Evolutionary conservation across 2,888 invertebrate species (phyloP).

Genomic region (Orthosia gracilis): DNA sequence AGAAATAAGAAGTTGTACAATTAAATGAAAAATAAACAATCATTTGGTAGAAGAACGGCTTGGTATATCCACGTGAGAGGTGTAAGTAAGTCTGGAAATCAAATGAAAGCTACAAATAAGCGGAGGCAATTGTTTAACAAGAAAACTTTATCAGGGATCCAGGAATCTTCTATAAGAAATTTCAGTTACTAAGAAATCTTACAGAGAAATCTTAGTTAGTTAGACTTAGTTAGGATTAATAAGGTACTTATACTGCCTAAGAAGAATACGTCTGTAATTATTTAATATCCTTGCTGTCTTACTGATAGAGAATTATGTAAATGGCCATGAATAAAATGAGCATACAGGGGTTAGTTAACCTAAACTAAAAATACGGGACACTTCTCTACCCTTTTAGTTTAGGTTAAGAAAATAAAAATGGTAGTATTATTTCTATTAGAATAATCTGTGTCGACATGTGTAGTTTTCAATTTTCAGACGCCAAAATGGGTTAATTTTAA

Average conservation of each 20-base stretch:
- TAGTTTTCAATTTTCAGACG: background rate
- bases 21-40: conserved; percentile 1
- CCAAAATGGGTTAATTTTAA: background rate
- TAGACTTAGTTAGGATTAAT: conserved; percentile 4
- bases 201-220: too few relatives aligned
- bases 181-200: background rate
- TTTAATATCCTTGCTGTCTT: background rate
- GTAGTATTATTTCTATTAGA: background rate
- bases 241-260: background rate
- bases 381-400: background rate
- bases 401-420: background rate
- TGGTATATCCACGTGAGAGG: background rate
- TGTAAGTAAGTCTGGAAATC: background rate
- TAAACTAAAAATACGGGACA: background rate
- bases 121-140: background rate
- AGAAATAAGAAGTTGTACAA: background rate
- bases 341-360: background rate
- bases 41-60: background rate
- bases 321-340: background rate
- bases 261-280: background rate
- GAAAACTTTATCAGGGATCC: background rate
- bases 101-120: background rate
- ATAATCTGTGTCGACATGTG: background rate
- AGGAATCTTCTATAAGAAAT: too few relatives aligned
- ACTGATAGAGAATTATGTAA: background rate